Evolutionary conservation across 2,113 vertebrate genomes (phyloP).

Genomic region (Chitala chitala): DNA sequence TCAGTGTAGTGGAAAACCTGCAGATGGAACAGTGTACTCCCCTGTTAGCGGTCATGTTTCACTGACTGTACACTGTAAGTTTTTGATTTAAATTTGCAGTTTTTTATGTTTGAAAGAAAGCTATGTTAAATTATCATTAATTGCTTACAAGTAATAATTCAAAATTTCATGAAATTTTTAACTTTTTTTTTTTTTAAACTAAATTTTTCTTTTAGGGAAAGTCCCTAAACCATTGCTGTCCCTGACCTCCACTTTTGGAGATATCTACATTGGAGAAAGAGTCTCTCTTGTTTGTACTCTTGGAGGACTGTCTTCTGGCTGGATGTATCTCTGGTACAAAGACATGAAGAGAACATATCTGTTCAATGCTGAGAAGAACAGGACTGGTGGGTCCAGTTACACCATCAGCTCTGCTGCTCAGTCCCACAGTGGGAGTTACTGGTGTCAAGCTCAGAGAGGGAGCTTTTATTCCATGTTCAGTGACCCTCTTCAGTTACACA

Average conservation of each 20-base stretch:
- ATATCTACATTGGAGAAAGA: background rate
- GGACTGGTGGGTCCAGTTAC: background rate
- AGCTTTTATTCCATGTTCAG: background rate
- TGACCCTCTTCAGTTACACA: background rate
- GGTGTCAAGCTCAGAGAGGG: too few species aligned
- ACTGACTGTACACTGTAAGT: background rate
- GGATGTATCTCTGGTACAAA: constrained; percentile 3
- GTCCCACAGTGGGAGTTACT: too few species aligned
- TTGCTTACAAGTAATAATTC: background rate
- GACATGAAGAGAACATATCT: too few species aligned
- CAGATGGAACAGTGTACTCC: background rate
- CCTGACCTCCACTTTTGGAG: background rate
- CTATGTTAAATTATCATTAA: background rate
- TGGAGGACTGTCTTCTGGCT: background rate
- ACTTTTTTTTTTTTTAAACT: background rate
- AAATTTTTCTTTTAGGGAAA: background rate
- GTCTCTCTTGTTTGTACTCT: background rate
- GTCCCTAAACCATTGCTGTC: background rate
- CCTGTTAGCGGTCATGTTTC: background rate
- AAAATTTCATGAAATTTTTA: background rate
- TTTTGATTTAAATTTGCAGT: background rate
- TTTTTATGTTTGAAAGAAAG: background rate
- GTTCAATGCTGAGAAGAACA: background rate
- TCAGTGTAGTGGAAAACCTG: background rate
- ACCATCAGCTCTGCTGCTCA: too few species aligned